A percentile compares a stretch with the other conserved stretches of the same genome.
Conservation (phyloP, 1,140 invertebrate species). For the Uloborus diversus region DNA sequence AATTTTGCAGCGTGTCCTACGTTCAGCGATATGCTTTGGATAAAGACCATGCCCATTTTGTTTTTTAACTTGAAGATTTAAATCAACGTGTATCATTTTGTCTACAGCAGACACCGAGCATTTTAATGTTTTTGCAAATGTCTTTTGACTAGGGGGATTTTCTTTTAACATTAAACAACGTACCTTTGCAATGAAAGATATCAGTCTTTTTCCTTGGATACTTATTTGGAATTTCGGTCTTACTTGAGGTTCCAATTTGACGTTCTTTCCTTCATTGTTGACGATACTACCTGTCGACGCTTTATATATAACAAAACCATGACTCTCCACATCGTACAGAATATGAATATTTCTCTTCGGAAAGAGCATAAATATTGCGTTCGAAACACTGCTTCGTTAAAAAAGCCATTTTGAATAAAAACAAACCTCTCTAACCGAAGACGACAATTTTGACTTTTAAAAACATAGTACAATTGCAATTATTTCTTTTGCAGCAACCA, state of each 20-base stretch:
- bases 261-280: neutral
- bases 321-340: neutral
- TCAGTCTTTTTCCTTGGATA: neutral
- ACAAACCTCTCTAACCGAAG: neutral
- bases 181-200: too few species aligned
- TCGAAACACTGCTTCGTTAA: neutral
- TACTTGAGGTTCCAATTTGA: neutral
- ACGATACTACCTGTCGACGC: neutral
- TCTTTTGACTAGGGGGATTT: conserved; percentile 1
- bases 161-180: neutral
- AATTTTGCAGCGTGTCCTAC: neutral
- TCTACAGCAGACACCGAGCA: neutral
- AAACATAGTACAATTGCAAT: neutral
- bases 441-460: conserved; percentile 5
- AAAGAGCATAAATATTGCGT: neutral
- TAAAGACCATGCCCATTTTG: neutral
- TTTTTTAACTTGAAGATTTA: neutral
- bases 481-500: neutral
- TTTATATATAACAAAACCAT: neutral
- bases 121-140: neutral
- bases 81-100: conserved; percentile 2
- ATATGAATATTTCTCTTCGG: neutral
- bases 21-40: neutral
- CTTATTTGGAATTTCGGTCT: neutral
- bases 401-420: neutral